These are phyloP conservation scores for Lutraria lutraria DNA, from an alignment of 2,888 invertebrate genomes.

Conservation along the genomic window DNA sequence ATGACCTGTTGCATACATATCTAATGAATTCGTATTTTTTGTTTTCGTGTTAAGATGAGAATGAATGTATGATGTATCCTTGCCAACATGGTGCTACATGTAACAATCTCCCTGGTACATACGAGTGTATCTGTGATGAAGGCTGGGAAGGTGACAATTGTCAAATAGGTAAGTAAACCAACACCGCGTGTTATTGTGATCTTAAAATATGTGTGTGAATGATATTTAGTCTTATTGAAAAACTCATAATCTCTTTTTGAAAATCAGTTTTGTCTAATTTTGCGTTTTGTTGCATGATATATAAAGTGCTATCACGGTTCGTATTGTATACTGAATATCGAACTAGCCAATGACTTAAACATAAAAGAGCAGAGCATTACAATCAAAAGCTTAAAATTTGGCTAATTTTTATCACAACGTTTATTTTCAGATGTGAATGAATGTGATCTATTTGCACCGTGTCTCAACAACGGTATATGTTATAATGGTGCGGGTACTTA, in stretches of 20 bases:
- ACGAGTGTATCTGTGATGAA: conserved; percentile 60
- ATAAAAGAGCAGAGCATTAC: neutral
- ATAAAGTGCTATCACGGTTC: too few species aligned
- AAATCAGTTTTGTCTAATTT: too few species aligned
- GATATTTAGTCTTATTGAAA: too few species aligned
- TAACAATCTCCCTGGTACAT: conserved; percentile 61
- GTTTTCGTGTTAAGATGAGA: conserved; percentile 53
- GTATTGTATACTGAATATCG: too few species aligned
- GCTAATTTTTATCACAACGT: neutral
- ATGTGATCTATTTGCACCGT: conserved; percentile 90
- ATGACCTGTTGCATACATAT: neutral
- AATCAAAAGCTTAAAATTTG: too few species aligned
- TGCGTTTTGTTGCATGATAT: too few species aligned
- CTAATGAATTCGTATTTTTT: neutral
- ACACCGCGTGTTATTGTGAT: too few species aligned
- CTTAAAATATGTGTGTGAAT: too few species aligned
- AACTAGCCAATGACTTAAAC: too few species aligned
- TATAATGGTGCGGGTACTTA: conserved; percentile 94
- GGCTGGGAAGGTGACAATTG: conserved; percentile 67
- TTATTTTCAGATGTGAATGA: conserved; percentile 76
- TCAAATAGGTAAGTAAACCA: conserved; percentile 53
- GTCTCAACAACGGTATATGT: conserved; percentile 95
- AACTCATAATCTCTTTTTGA: too few species aligned
- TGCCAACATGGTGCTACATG: conserved; percentile 69
- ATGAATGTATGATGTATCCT: conserved; percentile 67